Percentiles rank a stretch among this genome's conserved stretches.
Conservation (phyloP, 64 coral and sea anemone genomes). For the Dendronephthya gigantea region DNA sequence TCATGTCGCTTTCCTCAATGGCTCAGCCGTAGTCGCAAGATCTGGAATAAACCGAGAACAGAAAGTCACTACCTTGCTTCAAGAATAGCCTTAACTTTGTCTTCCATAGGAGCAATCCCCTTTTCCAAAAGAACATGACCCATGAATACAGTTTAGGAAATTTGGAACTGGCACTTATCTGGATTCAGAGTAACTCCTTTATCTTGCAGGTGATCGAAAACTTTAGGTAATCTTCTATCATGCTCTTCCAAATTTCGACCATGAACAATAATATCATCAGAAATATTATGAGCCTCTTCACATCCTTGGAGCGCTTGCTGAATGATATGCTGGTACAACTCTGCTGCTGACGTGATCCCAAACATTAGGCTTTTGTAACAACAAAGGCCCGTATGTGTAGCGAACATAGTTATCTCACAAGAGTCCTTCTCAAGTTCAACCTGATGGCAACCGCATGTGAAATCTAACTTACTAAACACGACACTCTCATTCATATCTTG, state of each 20-base stretch:
- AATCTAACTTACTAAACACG: constrained; percentile 1
- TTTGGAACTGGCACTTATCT: neutral
- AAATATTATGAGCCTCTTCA: neutral
- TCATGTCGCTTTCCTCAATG: neutral
- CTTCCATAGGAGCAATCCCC: neutral
- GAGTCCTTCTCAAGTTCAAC: neutral
- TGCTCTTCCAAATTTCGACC: neutral
- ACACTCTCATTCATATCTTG: no score
- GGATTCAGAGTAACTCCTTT: neutral
- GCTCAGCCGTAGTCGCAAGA: neutral
- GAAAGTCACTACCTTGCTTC: constrained; percentile 24
- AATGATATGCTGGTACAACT: neutral
- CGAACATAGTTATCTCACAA: neutral
- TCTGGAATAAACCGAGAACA: no score
- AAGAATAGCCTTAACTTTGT: no score
- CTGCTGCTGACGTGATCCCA: neutral
- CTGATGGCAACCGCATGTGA: neutral
- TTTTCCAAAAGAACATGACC: no score
- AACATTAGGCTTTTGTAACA: constrained; percentile 25
- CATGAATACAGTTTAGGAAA: neutral
- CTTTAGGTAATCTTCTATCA: neutral
- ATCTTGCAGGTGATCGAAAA: neutral
- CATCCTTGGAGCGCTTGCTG: neutral
- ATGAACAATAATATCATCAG: constrained; percentile 14
- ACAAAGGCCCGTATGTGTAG: neutral